Conservation (phyloP, 2,113 vertebrate species). For the Pica pica region DNA sequence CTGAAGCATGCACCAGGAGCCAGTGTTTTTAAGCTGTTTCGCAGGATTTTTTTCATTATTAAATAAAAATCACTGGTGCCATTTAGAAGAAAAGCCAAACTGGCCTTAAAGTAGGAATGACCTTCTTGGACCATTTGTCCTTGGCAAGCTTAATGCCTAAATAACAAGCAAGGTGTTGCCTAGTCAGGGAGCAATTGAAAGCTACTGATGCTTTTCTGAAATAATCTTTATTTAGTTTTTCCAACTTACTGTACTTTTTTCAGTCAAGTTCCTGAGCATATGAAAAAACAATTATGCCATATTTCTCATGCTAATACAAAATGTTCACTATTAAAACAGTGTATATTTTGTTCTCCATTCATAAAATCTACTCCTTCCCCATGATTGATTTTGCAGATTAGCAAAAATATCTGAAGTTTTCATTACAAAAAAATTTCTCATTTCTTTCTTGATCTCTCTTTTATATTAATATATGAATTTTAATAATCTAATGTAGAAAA, state of each 20-base stretch:
- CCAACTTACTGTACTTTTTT: not conserved
- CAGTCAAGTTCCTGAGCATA: not conserved
- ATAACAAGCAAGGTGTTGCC: not conserved
- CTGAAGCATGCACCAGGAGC: not conserved
- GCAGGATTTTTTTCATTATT: not conserved
- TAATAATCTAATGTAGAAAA: not conserved
- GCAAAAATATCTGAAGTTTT: not conserved
- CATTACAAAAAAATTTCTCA: not conserved
- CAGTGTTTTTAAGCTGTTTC: not conserved
- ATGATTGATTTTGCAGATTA: conserved; percentile 21
- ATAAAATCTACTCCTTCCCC: conserved; percentile 16
- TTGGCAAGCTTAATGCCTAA: not conserved
- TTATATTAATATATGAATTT: not conserved
- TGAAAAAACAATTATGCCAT: not conserved
- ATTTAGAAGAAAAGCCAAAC: not conserved
- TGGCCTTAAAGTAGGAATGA: not conserved
- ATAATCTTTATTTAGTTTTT: not conserved
- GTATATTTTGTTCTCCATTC: conserved; percentile 34
- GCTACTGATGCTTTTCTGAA: conserved; percentile 1
- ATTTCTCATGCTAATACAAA: not conserved
- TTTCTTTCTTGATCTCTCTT: not conserved
- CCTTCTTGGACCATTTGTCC: not conserved
- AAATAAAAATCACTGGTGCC: not conserved
- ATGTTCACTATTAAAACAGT: not conserved
- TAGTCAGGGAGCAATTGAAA: not conserved